These are phyloP conservation scores for Mya arenaria DNA, from an alignment of 1,140 invertebrate species.

Conservation along the genomic window DNA sequence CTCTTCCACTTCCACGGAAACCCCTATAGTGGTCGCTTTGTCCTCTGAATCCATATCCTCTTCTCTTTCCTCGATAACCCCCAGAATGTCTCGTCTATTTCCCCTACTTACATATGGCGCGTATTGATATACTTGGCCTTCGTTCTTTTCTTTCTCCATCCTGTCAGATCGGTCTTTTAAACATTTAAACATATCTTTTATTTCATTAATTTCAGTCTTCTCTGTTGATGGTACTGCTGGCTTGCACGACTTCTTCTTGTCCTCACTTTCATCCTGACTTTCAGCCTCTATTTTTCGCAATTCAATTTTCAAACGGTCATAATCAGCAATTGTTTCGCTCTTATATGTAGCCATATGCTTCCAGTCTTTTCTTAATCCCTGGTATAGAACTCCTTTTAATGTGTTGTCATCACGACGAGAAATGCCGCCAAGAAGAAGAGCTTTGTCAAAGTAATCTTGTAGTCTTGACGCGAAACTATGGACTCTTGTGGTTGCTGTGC, in stretches of 20 bases:
- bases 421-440: not conserved
- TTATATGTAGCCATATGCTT: slow-evolving; percentile 10
- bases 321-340: slow-evolving; percentile 10
- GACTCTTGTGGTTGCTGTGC: not conserved
- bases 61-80: not conserved
- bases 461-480: not conserved
- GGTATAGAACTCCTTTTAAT: slow-evolving; percentile 10
- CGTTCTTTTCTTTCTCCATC: not conserved
- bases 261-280: not conserved
- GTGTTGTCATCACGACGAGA: not conserved
- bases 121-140: not conserved
- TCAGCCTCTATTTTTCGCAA: slow-evolving; percentile 23
- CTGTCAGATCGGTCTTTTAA: slow-evolving; percentile 4
- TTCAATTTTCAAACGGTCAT: slow-evolving; percentile 20
- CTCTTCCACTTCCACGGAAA: slow-evolving; percentile 5
- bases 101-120: not conserved
- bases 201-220: not conserved
- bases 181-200: not conserved
- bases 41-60: not conserved
- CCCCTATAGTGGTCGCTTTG: not conserved
- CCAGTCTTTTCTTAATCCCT: not conserved
- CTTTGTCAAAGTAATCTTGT: slow-evolving; percentile 29
- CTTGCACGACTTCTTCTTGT: not conserved
- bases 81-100: not conserved
- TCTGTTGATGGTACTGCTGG: not conserved